These are phyloP conservation scores for Noctua comes DNA, from an alignment of 2,888 invertebrate species.

Conservation along the genomic window DNA sequence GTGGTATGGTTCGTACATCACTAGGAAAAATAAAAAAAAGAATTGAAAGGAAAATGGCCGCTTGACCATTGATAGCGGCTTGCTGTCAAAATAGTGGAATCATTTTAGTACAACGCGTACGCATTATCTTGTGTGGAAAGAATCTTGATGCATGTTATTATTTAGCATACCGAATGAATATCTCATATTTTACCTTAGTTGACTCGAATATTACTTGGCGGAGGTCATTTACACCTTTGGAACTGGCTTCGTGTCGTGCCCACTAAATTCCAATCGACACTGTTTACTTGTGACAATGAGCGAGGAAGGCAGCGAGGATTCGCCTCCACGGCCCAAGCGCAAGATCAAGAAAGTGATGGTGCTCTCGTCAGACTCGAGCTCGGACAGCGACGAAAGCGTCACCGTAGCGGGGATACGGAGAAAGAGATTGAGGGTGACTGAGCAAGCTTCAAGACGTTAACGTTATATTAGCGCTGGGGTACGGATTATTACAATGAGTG, in stretches of 20 bases:
- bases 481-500: conserved; percentile 33
- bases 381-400: conserved; percentile 87
- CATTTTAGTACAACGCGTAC: conserved; percentile 77
- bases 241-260: conserved; percentile 84
- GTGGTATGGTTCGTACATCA: conserved; percentile 18
- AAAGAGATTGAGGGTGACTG: conserved; percentile 86
- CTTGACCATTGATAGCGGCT: conserved; percentile 87
- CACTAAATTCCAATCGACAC: conserved; percentile 73
- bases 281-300: conserved; percentile 81
- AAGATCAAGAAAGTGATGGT: conserved; percentile 82
- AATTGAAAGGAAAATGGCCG: conserved; percentile 87
- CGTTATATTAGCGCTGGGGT: conserved; percentile 4
- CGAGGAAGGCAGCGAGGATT: conserved; percentile 83
- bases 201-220: conserved; percentile 73
- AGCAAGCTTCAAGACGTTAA: conserved; percentile 34
- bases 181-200: conserved; percentile 71
- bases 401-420: conserved; percentile 82
- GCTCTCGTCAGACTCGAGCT: conserved; percentile 80
- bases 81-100: conserved; percentile 89
- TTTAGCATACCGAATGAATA: conserved; percentile 78
- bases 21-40: conserved; percentile 54
- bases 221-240: conserved; percentile 88
- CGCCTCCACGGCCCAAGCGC: conserved; percentile 80
- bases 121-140: conserved; percentile 68
- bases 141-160: conserved; percentile 71